These are phyloP conservation scores for Diplosoma virens DNA, from an alignment of 23 tunicate species.

Conservation along the genomic window DNA sequence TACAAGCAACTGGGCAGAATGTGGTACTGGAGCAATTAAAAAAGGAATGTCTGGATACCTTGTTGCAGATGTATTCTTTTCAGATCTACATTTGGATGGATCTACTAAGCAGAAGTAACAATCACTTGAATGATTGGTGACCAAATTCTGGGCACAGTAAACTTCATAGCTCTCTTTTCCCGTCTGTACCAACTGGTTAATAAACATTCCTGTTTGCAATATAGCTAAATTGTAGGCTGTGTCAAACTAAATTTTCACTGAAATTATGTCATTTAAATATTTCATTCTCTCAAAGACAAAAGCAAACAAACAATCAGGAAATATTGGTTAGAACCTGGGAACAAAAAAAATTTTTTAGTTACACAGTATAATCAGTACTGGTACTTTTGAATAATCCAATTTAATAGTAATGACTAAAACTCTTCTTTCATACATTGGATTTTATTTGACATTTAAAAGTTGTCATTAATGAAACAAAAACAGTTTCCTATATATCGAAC, in stretches of 20 bases:
- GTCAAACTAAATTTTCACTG: not conserved
- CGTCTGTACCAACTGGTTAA: slow-evolving; percentile 19
- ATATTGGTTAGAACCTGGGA: slow-evolving; percentile 11
- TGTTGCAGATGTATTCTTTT: slow-evolving; percentile 3
- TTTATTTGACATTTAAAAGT: too few relatives aligned
- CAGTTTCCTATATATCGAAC: too few relatives aligned
- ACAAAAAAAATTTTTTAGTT: slow-evolving; percentile 11
- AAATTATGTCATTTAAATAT: not conserved
- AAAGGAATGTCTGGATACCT: slow-evolving; percentile 22
- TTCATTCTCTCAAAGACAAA: not conserved
- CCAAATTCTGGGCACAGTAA: slow-evolving; percentile 8
- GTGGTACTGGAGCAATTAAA: slow-evolving; percentile 25
- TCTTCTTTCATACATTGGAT: too few relatives aligned
- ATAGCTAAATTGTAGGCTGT: not conserved
- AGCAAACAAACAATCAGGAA: not conserved
- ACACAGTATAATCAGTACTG: too few relatives aligned
- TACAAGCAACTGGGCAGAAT: slow-evolving; percentile 18
- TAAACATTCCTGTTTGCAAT: not conserved
- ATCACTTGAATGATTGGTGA: slow-evolving; percentile 10
- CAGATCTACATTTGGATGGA: slow-evolving; percentile 35
- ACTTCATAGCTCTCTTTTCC: slow-evolving; percentile 27
- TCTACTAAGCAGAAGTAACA: slow-evolving; percentile 29
- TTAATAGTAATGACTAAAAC: too few relatives aligned
- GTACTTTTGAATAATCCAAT: too few relatives aligned
- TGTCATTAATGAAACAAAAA: too few relatives aligned